Percentiles rank a stretch among this genome's conserved stretches.
These are phyloP conservation scores for Harpalus rufipes DNA, from an alignment of 2,888 invertebrate species.

Conservation along the genomic window DNA sequence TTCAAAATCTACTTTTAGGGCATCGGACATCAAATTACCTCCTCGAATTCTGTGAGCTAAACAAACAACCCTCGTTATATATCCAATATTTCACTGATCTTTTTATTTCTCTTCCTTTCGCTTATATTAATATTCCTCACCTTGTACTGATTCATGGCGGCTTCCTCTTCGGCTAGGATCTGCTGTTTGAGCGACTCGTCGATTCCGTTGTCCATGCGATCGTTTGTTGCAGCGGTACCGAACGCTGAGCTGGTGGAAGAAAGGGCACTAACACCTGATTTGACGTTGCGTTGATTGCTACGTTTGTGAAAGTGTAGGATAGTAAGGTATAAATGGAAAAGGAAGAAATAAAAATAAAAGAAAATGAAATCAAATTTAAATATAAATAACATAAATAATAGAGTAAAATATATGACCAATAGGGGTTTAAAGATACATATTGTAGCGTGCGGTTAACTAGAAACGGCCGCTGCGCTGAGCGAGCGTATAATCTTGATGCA, in stretches of 20 bases:
- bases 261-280: slow-evolving; percentile 92
- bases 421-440: too few relatives aligned
- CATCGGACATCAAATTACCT: slow-evolving; percentile 13
- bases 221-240: slow-evolving; percentile 88
- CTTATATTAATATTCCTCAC: slow-evolving; percentile 77
- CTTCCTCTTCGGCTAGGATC: slow-evolving; percentile 97
- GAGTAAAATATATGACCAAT: too few relatives aligned
- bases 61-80: not conserved
- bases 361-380: slow-evolving; percentile 2
- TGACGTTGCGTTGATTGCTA: slow-evolving; percentile 93
- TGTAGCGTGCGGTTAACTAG: too few relatives aligned
- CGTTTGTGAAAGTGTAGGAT: slow-evolving; percentile 11
- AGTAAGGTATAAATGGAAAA: slow-evolving; percentile 65
- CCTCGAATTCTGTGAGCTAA: slow-evolving; percentile 37
- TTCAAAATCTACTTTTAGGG: not conserved
- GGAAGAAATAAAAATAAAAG: slow-evolving; percentile 69
- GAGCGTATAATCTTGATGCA: too few relatives aligned
- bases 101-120: not conserved
- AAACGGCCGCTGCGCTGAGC: too few relatives aligned
- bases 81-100: not conserved
- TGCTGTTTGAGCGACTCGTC: slow-evolving; percentile 92
- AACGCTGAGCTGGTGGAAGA: slow-evolving; percentile 93
- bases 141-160: slow-evolving; percentile 97
- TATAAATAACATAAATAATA: too few relatives aligned
- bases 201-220: slow-evolving; percentile 87